A percentile compares a stretch with the other conserved stretches of the same genome.
Conservation (phyloP, 2,113 vertebrate genomes). For the Galeopterus variegatus region DNA sequence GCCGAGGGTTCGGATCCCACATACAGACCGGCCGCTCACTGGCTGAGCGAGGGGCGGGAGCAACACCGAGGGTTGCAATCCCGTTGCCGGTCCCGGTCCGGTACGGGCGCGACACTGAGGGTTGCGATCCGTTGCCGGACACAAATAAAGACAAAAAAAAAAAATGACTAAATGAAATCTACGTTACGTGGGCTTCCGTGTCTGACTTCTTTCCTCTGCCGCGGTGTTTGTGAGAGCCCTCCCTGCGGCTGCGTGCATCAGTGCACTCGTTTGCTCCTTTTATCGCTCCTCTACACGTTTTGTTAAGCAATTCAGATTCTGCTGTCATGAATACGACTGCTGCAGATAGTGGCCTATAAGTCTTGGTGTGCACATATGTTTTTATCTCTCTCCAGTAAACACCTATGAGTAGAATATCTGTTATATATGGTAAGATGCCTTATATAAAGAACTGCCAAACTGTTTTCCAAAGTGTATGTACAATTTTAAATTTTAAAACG, state of each 20-base stretch:
- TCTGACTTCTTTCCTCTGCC: neutral
- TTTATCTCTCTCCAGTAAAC: conserved; percentile 17
- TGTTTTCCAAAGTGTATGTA: neutral
- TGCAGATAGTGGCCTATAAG: neutral
- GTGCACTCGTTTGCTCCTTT: neutral
- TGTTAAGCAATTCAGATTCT: neutral
- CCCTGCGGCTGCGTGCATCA: neutral
- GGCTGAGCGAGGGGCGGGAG: too few species aligned
- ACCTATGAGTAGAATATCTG: neutral
- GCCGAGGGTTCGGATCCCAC: too few species aligned
- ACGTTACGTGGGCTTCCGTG: neutral
- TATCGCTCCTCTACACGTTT: neutral
- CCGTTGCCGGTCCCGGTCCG: too few species aligned
- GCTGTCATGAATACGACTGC: neutral
- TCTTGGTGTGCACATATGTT: neutral
- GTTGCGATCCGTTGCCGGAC: too few species aligned
- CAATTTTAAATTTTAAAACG: neutral
- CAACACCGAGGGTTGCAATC: too few species aligned
- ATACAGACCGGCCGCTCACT: too few species aligned
- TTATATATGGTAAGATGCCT: neutral
- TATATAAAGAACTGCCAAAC: neutral
- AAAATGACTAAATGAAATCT: neutral
- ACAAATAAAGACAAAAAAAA: too few species aligned
- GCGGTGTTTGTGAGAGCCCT: neutral
- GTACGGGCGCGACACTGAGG: too few species aligned